Conservation (phyloP, 1,140 invertebrate genomes). For the Heliconius congener region DNA sequence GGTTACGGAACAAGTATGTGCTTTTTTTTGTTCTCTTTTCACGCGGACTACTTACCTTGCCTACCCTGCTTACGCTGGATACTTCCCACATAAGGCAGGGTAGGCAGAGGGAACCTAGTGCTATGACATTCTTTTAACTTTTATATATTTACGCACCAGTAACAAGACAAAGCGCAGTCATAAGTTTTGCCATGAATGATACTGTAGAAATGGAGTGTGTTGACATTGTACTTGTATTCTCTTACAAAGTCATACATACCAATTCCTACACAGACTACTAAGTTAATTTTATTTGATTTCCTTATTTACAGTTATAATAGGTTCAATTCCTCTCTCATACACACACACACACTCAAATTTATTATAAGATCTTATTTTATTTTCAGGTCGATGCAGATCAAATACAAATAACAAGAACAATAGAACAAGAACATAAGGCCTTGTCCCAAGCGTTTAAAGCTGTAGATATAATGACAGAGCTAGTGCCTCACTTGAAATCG, state of each 20-base stretch:
- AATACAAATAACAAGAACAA: slow-evolving; percentile 29
- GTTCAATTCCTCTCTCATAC: neutral
- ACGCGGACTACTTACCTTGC: neutral
- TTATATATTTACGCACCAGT: no score
- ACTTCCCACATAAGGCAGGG: no score
- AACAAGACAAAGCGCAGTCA: no score
- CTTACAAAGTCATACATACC: no score
- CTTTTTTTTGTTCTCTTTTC: slow-evolving; percentile 9
- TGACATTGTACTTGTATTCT: no score
- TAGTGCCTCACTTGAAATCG: slow-evolving; percentile 26
- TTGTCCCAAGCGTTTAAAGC: slow-evolving; percentile 37
- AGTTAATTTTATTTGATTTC: neutral
- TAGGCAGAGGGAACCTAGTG: no score
- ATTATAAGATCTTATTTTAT: neutral
- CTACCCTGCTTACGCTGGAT: no score
- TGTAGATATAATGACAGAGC: slow-evolving; percentile 39
- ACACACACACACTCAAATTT: neutral
- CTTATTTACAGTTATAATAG: neutral
- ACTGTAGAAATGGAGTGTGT: no score
- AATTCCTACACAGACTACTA: no score
- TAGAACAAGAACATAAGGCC: slow-evolving; percentile 47
- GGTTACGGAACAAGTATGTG: slow-evolving; percentile 43
- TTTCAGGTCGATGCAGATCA: slow-evolving; percentile 50
- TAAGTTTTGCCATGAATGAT: no score
- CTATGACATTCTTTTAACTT: no score